Evolutionary conservation across 2,888 invertebrate species (phyloP).

Genomic region (Periphyllus acericola): DNA sequence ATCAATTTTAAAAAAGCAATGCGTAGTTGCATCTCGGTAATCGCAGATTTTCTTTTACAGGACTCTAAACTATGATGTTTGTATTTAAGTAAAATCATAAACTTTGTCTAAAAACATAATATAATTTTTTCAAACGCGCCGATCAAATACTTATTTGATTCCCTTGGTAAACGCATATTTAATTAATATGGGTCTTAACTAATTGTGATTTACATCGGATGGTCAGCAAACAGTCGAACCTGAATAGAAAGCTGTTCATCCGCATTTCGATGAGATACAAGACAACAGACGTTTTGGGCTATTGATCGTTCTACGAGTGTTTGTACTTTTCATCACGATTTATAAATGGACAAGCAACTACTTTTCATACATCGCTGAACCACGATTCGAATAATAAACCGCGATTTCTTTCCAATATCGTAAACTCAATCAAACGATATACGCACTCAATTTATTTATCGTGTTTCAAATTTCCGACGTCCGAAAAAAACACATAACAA

Average conservation of each 20-base stretch:
- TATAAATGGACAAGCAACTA: background rate
- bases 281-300: slow-evolving; percentile 18
- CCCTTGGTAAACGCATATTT: background rate
- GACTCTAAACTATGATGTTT: no score
- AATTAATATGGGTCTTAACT: background rate
- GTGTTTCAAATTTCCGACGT: background rate
- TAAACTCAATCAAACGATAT: no score
- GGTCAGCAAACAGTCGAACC: background rate
- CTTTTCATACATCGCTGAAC: background rate
- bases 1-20: no score
- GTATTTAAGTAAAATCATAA: no score
- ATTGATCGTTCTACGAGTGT: background rate
- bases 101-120: no score
- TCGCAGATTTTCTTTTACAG: no score
- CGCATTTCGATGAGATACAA: background rate
- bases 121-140: no score
- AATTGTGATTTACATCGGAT: background rate
- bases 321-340: slow-evolving; percentile 20
- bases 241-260: slow-evolving; percentile 39
- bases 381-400: background rate
- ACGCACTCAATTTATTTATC: background rate
- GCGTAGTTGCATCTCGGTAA: no score
- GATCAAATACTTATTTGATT: background rate
- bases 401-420: background rate
- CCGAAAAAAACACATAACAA: background rate